A percentile compares a stretch with the other conserved stretches of the same genome.
phyloP scores from a whole-genome alignment of 1,140 invertebrate genomes.

The Melanaphis sacchari region DNA sequence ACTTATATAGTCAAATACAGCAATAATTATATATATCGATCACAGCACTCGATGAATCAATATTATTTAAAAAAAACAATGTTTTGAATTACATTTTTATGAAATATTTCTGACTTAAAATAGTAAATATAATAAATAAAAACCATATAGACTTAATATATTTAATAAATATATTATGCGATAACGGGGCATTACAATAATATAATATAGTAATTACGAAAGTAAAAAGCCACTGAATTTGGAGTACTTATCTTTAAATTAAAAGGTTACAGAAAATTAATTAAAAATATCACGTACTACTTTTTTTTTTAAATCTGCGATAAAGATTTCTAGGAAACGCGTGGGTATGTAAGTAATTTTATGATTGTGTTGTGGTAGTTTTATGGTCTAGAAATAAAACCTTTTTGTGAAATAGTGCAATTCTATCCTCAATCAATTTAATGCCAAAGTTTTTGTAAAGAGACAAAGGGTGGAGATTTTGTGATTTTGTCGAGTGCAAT shows the following conservation, averaged over 20 bases:
- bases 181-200: background rate
- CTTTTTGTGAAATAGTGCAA: background rate
- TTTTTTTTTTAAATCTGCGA: background rate
- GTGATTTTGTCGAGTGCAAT: background rate
- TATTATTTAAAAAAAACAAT: too few relatives aligned
- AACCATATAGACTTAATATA: too few relatives aligned
- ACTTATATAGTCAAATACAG: too few relatives aligned
- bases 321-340: background rate
- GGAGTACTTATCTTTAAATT: background rate
- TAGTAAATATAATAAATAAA: too few relatives aligned
- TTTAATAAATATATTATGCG: background rate
- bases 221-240: background rate
- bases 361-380: background rate
- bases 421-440: background rate
- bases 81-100: too few relatives aligned
- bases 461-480: background rate
- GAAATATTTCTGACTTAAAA: too few relatives aligned
- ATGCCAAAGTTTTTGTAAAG: background rate
- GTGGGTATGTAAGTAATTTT: background rate
- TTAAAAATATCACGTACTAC: background rate
- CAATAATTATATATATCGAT: too few relatives aligned
- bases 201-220: background rate
- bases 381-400: background rate
- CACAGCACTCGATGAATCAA: too few relatives aligned
- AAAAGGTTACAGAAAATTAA: background rate